phyloP scores from a whole-genome alignment of 2,888 invertebrate species.

The Lepidocyrtoides sp. region DNA sequence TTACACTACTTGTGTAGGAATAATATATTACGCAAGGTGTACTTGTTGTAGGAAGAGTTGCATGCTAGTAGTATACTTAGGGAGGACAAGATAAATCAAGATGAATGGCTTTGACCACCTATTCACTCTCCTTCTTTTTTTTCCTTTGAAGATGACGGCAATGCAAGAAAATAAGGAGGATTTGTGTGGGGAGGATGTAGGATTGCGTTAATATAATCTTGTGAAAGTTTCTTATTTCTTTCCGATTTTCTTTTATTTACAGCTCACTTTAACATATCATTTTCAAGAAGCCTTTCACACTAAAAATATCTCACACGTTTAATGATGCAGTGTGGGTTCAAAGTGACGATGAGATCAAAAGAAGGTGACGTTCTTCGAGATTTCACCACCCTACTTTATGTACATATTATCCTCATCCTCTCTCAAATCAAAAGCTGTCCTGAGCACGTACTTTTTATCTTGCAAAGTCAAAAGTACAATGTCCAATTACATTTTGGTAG shows the following conservation, averaged over 20 bases:
- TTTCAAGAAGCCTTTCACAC: neutral
- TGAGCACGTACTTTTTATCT: too few species aligned
- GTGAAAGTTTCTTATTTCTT: slow-evolving; percentile 9
- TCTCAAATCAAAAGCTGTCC: neutral
- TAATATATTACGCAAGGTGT: slow-evolving; percentile 27
- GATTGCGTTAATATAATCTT: slow-evolving; percentile 32
- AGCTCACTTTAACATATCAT: neutral
- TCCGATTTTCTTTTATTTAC: neutral
- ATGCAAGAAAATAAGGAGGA: slow-evolving; percentile 29
- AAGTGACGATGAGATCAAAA: slow-evolving; percentile 6
- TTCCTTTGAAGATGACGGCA: slow-evolving; percentile 33
- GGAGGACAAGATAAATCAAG: slow-evolving; percentile 78
- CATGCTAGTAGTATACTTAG: neutral
- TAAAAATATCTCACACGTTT: neutral
- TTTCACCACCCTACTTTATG: neutral
- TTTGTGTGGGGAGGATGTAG: slow-evolving; percentile 1
- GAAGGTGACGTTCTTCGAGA: slow-evolving; percentile 3
- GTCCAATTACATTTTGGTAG: too few species aligned
- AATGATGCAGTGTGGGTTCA: slow-evolving; percentile 13
- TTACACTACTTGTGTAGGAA: slow-evolving; percentile 33
- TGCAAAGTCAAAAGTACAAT: neutral
- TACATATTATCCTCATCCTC: too few species aligned
- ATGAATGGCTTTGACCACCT: slow-evolving; percentile 73
- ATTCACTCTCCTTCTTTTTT: slow-evolving; percentile 35
- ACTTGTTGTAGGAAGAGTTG: slow-evolving; percentile 12